Conservation (phyloP, 2,113 vertebrate species). For the Cynoglossus semilaevis region DNA sequence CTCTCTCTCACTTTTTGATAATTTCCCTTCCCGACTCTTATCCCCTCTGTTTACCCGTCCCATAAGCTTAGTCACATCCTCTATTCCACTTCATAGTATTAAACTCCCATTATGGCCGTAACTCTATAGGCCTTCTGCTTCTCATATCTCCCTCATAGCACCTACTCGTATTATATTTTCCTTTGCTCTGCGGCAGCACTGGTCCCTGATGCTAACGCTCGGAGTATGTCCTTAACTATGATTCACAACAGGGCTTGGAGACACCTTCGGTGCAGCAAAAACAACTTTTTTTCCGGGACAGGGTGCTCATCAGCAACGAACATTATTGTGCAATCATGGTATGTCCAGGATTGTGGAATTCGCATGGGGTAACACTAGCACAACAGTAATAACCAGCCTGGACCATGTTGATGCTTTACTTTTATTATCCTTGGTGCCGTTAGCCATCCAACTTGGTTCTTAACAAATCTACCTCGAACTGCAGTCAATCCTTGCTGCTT, state of each 20-base stretch:
- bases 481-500: too few relatives aligned
- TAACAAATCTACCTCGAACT: too few relatives aligned
- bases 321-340: constrained; percentile 37
- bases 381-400: too few relatives aligned
- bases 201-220: constrained; percentile 34
- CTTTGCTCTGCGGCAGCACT: not conserved
- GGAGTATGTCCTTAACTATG: not conserved
- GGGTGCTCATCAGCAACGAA: not conserved
- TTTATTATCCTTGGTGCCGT: too few relatives aligned
- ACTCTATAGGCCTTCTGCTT: not conserved
- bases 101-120: constrained; percentile 4
- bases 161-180: not conserved
- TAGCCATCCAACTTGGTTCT: too few relatives aligned
- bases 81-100: not conserved
- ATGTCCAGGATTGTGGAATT: constrained; percentile 39
- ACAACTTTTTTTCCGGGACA: not conserved
- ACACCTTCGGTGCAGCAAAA: not conserved
- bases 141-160: not conserved
- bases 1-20: too few relatives aligned
- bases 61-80: constrained; percentile 11
- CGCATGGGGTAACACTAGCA: too few relatives aligned
- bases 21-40: not conserved
- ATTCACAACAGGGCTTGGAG: constrained; percentile 19
- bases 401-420: too few relatives aligned
- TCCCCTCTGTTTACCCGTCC: constrained; percentile 1